These are phyloP conservation scores for Tragelaphus buxtoni DNA, from an alignment of 2,113 vertebrate genomes.

Conservation along the genomic window DNA sequence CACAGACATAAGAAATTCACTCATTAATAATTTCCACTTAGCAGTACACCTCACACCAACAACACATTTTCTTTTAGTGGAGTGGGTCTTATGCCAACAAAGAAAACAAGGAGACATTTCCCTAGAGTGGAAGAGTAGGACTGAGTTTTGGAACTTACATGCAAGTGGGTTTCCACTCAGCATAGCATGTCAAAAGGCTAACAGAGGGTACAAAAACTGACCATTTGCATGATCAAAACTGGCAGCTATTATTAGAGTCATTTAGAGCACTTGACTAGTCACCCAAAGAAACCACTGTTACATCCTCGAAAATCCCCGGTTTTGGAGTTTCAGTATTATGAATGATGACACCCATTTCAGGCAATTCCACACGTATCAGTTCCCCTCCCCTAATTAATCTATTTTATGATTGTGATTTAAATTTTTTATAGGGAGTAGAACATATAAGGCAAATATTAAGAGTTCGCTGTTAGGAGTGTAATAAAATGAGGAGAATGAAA, in stretches of 20 bases:
- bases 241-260: background rate
- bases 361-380: background rate
- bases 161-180: background rate
- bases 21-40: background rate
- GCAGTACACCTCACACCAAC: background rate
- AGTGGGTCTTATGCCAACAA: background rate
- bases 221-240: background rate
- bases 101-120: background rate
- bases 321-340: background rate
- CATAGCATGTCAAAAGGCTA: background rate
- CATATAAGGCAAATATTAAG: background rate
- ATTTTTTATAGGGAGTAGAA: background rate
- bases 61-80: background rate
- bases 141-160: background rate
- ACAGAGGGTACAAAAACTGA: background rate
- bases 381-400: background rate
- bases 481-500: slow-evolving; percentile 54
- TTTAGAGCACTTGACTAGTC: background rate
- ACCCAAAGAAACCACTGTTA: background rate
- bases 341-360: background rate
- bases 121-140: background rate
- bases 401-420: background rate
- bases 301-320: background rate
- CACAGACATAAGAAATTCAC: background rate
- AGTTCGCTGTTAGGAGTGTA: slow-evolving; percentile 19